Base-by-base conservation (phyloP, 2,888 invertebrate species). In the Caenorhabditis sp. region DNA sequence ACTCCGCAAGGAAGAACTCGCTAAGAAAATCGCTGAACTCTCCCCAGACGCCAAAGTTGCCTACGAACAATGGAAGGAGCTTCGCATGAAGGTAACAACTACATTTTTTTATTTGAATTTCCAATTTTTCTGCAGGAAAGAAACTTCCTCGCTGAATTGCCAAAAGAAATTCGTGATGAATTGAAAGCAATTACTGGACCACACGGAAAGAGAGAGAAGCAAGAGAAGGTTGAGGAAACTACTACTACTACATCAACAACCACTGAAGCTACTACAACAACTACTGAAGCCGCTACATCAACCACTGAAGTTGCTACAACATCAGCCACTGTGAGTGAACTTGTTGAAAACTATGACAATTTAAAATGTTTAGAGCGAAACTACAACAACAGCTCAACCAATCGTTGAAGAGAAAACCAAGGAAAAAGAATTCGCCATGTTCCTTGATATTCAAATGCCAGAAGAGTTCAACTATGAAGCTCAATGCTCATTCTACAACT, bases 41-140 rank as follows among this genome's bases (percentile, higher is more conserved):
- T 83, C 85, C 3, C 77, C 79, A 31, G 79, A 81, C 19, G 84
- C 83, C n/a, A 76, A 79, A 63, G 78, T 82, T 37, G 85, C 85
- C 55, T 85, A 81, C 63, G 78, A 82, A 58, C 75, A 81, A 69
- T 85, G 85, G 85, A 82, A 82, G 58, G 77, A 81, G 17, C 77
- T 85, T 62, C 72, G 85, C 37, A 70, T 83, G 70, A 71, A 82
- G 72, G 83, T 83, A 49, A 31, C 10, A 27, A 65, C 5, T 10
- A 31, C 12, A 24, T 1, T 4, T 21, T 10, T 26, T 43, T 5
- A 43, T 8, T 12, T n/a, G n/a, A 36, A 36, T 50, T 50, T 53
- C 10, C 53, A 24, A 8, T 21, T 55, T 26, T 55, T 0, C 53
- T 72, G 53, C 58, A 83, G 79, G 85, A 85, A 31, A 75, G 81